Conservation (phyloP, 2,797 vertebrate species). For the Alosa sapidissima region DNA sequence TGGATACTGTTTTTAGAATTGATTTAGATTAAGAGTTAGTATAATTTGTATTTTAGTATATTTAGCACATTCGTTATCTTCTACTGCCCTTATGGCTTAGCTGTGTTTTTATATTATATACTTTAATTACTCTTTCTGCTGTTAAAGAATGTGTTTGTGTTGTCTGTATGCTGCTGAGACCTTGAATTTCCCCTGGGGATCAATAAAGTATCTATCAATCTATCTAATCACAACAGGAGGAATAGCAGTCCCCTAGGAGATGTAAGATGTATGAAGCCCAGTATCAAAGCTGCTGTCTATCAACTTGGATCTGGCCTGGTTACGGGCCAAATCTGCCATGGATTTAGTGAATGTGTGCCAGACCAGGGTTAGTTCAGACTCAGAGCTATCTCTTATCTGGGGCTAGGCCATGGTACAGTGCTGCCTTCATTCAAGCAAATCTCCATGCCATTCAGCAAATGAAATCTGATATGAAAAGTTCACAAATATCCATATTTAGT, state of each 20-base stretch:
- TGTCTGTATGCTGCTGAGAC: too few relatives aligned
- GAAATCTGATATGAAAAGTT: background rate
- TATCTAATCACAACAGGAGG: background rate
- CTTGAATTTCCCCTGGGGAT: too few relatives aligned
- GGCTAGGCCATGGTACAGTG: background rate
- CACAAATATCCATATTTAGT: constrained; percentile 14
- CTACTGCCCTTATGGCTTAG: too few relatives aligned
- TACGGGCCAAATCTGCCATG: background rate
- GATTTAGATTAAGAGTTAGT: too few relatives aligned
- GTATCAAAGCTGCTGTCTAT: background rate
- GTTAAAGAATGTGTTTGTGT: too few relatives aligned
- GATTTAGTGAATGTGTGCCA: background rate
- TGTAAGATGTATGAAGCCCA: background rate
- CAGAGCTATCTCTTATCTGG: background rate
- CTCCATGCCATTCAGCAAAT: background rate
- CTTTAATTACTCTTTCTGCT: too few relatives aligned
- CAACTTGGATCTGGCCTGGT: background rate
- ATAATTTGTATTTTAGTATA: too few relatives aligned
- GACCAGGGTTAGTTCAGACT: background rate
- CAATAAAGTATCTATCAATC: too few relatives aligned
- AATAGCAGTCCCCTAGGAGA: background rate
- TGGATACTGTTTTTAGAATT: too few relatives aligned
- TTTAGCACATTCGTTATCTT: too few relatives aligned
- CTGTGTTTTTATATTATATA: too few relatives aligned
- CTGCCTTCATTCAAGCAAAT: background rate